These are phyloP conservation scores for Vireo altiloquus DNA, from an alignment of 2,113 vertebrate genomes.

Conservation along the genomic window DNA sequence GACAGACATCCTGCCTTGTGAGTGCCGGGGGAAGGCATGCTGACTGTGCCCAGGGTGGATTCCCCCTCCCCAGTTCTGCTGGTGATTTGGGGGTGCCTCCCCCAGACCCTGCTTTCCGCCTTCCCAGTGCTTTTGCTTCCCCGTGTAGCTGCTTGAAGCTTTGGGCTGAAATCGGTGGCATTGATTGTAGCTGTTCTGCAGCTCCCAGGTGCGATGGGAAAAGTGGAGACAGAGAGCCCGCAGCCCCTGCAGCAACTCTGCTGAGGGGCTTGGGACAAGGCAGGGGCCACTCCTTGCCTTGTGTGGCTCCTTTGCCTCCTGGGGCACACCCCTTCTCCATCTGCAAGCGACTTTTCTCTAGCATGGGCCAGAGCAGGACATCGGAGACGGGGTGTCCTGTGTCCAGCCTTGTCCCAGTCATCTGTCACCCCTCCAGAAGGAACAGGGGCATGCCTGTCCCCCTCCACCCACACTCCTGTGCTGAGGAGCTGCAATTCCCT, in stretches of 20 bases:
- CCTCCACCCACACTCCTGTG: accelerated
- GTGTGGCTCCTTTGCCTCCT: background rate
- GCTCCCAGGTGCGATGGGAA: background rate
- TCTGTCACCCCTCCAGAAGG: background rate
- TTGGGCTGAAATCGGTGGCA: background rate
- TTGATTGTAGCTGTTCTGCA: background rate
- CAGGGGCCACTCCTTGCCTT: background rate
- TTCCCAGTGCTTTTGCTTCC: background rate
- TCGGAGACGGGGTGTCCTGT: background rate
- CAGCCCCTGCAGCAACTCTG: background rate
- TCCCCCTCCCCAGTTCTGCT: background rate
- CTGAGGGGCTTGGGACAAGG: background rate
- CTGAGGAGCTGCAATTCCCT: background rate
- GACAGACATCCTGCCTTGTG: background rate
- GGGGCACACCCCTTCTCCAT: background rate
- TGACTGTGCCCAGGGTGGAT: background rate
- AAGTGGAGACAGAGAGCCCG: background rate
- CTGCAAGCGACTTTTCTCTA: background rate
- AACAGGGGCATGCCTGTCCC: background rate
- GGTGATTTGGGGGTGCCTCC: background rate
- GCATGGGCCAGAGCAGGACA: background rate
- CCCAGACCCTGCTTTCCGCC: background rate
- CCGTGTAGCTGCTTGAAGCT: accelerated
- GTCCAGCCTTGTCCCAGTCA: background rate
- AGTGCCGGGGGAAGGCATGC: accelerated